phyloP scores from a whole-genome alignment of 2,888 invertebrate genomes.

The Yponomeuta malinellus region DNA sequence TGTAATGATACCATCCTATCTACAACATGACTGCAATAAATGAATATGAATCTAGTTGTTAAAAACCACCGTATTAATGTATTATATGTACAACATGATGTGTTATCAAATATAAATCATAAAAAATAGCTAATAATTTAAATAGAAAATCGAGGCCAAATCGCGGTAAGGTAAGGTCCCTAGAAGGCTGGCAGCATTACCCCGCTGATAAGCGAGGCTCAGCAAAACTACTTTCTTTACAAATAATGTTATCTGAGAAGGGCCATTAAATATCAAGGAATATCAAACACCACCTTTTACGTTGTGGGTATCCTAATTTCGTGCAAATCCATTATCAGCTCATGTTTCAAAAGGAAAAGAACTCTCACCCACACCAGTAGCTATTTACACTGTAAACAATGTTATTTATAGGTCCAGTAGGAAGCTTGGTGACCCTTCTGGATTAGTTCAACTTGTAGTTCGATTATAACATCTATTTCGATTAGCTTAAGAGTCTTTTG shows the following conservation, averaged over 20 bases:
- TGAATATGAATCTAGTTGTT: no score
- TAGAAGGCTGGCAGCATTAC: no score
- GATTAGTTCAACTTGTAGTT: not conserved
- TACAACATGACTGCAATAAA: no score
- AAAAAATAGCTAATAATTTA: no score
- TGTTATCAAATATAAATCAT: no score
- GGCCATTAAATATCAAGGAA: not conserved
- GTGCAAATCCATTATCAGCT: constrained; percentile 7
- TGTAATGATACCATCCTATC: no score
- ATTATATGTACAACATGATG: no score
- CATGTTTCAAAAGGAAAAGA: constrained; percentile 12
- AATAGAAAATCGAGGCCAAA: no score
- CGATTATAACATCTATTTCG: not conserved
- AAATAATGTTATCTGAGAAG: not conserved
- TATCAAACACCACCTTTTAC: not conserved
- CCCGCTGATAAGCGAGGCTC: no score
- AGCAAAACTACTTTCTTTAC: not conserved
- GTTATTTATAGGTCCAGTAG: constrained; percentile 1
- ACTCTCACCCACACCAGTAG: constrained; percentile 1
- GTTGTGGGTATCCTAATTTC: not conserved
- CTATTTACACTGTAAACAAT: constrained; percentile 6
- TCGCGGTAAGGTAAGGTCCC: no score
- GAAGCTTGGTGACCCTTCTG: constrained; percentile 9
- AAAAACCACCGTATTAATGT: no score
- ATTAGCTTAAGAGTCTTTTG: not conserved